Conservation (phyloP, 1,140 invertebrate genomes). For the Atta texana region DNA sequence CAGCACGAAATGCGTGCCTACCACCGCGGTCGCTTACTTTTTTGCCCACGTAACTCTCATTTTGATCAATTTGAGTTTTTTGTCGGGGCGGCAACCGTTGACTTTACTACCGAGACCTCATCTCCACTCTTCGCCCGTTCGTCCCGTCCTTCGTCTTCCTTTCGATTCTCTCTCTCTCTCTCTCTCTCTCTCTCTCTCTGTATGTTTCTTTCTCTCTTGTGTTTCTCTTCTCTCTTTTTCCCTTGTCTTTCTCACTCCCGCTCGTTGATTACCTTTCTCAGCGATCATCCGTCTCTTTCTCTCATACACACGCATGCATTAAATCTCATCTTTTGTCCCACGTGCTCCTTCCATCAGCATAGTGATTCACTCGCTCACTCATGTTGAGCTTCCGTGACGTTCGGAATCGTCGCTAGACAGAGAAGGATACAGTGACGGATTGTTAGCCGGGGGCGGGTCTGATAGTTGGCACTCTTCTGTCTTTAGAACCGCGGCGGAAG, state of each 20-base stretch:
- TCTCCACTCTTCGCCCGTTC: slow-evolving; percentile 67
- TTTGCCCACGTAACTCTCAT: slow-evolving; percentile 82
- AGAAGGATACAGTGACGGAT: slow-evolving; percentile 66
- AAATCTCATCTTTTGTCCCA: slow-evolving; percentile 57
- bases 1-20: slow-evolving; percentile 75
- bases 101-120: slow-evolving; percentile 79
- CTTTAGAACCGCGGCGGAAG: slow-evolving; percentile 37
- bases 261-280: slow-evolving; percentile 75
- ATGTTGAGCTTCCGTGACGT: slow-evolving; percentile 67
- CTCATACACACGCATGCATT: slow-evolving; percentile 63
- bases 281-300: slow-evolving; percentile 26
- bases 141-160: slow-evolving; percentile 45
- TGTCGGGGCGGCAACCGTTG: slow-evolving; percentile 79
- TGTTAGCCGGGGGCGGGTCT: slow-evolving; percentile 66
- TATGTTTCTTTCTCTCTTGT: background rate
- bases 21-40: slow-evolving; percentile 77
- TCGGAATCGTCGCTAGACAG: slow-evolving; percentile 35
- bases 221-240: slow-evolving; percentile 14
- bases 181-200: slow-evolving; percentile 5
- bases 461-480: slow-evolving; percentile 59
- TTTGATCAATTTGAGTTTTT: slow-evolving; percentile 83
- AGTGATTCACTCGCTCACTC: slow-evolving; percentile 66
- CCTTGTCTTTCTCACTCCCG: slow-evolving; percentile 51
- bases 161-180: slow-evolving; percentile 3
- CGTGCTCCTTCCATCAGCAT: slow-evolving; percentile 30